These are phyloP conservation scores for Enteromius treurensis DNA, from an alignment of 2,797 vertebrate genomes.

Conservation along the genomic window DNA sequence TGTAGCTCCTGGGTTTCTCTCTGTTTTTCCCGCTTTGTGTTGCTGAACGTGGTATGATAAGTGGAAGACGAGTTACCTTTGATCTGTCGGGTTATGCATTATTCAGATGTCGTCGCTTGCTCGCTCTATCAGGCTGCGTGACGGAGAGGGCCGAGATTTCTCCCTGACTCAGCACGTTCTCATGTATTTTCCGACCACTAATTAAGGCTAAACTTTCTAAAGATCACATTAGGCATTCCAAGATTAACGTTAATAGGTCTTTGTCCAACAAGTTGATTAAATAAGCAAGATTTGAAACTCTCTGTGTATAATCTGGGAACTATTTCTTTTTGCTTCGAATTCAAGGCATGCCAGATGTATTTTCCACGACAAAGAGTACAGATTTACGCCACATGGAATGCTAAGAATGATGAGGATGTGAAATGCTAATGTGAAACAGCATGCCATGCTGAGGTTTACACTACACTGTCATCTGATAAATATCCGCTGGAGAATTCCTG, in stretches of 20 bases:
- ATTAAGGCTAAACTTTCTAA: constrained; percentile 53
- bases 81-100: constrained; percentile 56
- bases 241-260: constrained; percentile 64
- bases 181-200: constrained; percentile 44
- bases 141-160: constrained; percentile 29
- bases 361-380: neutral
- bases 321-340: constrained; percentile 13
- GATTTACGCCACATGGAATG: constrained; percentile 25
- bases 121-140: constrained; percentile 26
- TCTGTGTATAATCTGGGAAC: constrained; percentile 31
- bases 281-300: constrained; percentile 70
- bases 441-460: constrained; percentile 22
- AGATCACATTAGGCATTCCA: constrained; percentile 49
- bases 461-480: constrained; percentile 38
- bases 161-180: constrained; percentile 41
- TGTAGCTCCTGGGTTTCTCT: constrained; percentile 30
- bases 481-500: constrained; percentile 28
- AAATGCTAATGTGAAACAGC: constrained; percentile 30
- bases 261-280: constrained; percentile 65
- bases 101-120: constrained; percentile 52
- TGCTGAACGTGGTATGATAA: constrained; percentile 37
- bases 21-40: constrained; percentile 17
- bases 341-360: constrained; percentile 8
- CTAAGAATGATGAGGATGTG: constrained; percentile 13
- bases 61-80: constrained; percentile 47